Evolutionary conservation across 2,888 invertebrate species (phyloP).

Genomic region (Microdon myrmicae): DNA sequence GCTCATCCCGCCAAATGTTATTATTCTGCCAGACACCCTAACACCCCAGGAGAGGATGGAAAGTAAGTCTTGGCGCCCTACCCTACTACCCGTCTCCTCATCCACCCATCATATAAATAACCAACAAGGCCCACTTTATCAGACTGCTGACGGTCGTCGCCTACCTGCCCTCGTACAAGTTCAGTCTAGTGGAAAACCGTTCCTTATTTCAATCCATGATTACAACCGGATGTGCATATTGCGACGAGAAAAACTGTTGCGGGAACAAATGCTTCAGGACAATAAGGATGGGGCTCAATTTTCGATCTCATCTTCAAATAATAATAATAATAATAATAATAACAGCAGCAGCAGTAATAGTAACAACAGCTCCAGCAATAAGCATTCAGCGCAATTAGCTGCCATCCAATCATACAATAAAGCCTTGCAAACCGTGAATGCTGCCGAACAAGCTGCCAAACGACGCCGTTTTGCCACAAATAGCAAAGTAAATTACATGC

Average conservation of each 20-base stretch:
- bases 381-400: not conserved
- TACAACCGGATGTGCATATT: conserved; percentile 83
- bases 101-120: conserved; percentile 60
- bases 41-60: conserved; percentile 66
- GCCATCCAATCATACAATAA: conserved; percentile 29
- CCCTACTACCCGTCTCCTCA: conserved; percentile 74
- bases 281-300: conserved; percentile 52
- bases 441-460: conserved; percentile 22
- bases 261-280: conserved; percentile 68
- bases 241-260: conserved; percentile 74
- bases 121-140: conserved; percentile 66
- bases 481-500: conserved; percentile 15
- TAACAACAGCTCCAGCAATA: conserved; percentile 40
- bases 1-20: conserved; percentile 60
- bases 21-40: conserved; percentile 63
- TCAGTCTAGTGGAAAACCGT: conserved; percentile 81
- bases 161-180: conserved; percentile 78
- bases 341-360: conserved; percentile 17
- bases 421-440: conserved; percentile 28
- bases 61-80: conserved; percentile 78
- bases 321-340: conserved; percentile 46
- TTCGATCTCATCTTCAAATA: conserved; percentile 10
- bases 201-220: conserved; percentile 81
- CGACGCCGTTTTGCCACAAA: conserved; percentile 20
- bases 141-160: conserved; percentile 71